These are phyloP conservation scores for Aplidium turbinatum DNA, from an alignment of 23 tunicate species.

Conservation along the genomic window DNA sequence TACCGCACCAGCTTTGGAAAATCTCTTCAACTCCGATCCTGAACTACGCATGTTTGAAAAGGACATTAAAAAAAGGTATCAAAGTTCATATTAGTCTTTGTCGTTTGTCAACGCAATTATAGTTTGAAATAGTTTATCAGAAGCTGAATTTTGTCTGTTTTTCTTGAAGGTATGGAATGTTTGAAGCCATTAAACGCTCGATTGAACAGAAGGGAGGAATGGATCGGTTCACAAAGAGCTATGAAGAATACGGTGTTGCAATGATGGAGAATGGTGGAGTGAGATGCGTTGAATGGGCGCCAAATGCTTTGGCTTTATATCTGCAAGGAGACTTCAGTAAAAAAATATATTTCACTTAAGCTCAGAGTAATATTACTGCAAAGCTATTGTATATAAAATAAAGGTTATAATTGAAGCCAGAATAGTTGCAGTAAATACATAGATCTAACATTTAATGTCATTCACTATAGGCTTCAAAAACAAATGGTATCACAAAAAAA, in stretches of 20 bases:
- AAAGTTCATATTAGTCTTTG: too few species aligned
- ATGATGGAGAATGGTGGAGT: conserved; percentile 29
- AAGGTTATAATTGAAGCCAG: too few species aligned
- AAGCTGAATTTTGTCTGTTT: neutral
- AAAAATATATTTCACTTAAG: too few species aligned
- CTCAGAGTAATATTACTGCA: too few species aligned
- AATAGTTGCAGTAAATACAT: too few species aligned
- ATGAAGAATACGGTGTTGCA: conserved; percentile 36
- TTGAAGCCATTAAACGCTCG: conserved; percentile 50
- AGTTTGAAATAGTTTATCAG: too few species aligned
- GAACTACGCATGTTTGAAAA: conserved; percentile 46
- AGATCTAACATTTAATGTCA: too few species aligned
- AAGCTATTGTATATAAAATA: too few species aligned
- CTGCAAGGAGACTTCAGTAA: conserved; percentile 49
- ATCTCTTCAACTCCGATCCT: conserved; percentile 38
- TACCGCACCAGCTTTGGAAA: conserved; percentile 41
- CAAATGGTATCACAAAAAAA: too few species aligned
- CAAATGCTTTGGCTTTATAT: conserved; percentile 40
- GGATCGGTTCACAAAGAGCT: conserved; percentile 42
- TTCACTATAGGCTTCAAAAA: too few species aligned
- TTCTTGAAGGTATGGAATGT: conserved; percentile 22
- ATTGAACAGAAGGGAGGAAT: conserved; percentile 50
- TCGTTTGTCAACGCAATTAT: too few species aligned
- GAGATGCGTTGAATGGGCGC: conserved; percentile 49
- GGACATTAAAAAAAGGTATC: conserved; percentile 45